phyloP scores from a whole-genome alignment of 2,113 vertebrate species.

The Myotis davidii region DNA sequence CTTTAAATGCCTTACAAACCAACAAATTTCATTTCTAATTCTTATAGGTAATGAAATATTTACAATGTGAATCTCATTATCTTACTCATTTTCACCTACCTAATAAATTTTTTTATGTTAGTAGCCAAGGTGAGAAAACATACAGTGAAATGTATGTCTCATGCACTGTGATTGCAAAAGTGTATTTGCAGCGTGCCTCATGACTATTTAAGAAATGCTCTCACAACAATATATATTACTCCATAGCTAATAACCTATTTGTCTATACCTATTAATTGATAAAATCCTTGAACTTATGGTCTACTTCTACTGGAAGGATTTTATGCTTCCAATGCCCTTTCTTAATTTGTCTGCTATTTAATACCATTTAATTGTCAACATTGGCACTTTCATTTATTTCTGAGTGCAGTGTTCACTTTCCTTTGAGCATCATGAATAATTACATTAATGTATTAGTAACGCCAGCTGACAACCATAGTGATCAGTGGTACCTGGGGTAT shows the following conservation, averaged over 20 bases:
- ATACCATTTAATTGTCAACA: not conserved
- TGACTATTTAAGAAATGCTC: not conserved
- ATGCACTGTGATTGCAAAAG: not conserved
- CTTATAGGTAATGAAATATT: not conserved
- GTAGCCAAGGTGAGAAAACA: not conserved
- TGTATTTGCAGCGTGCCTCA: not conserved
- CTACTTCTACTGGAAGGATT: not conserved
- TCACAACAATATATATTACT: not conserved
- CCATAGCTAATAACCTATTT: not conserved
- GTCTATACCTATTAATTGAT: not conserved
- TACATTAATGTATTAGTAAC: not conserved
- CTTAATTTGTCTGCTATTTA: no score
- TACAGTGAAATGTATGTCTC: not conserved
- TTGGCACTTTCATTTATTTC: fast-evolving
- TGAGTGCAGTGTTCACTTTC: not conserved
- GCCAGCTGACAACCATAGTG: not conserved
- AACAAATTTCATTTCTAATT: not conserved
- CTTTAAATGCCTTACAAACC: not conserved
- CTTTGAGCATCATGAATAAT: not conserved
- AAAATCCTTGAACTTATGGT: not conserved
- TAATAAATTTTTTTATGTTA: not conserved
- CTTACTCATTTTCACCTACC: no score
- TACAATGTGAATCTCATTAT: not conserved
- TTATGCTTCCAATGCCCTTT: no score
- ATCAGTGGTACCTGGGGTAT: not conserved